These are phyloP conservation scores for Elachura formosa DNA, from an alignment of 2,113 vertebrate species.

Conservation along the genomic window DNA sequence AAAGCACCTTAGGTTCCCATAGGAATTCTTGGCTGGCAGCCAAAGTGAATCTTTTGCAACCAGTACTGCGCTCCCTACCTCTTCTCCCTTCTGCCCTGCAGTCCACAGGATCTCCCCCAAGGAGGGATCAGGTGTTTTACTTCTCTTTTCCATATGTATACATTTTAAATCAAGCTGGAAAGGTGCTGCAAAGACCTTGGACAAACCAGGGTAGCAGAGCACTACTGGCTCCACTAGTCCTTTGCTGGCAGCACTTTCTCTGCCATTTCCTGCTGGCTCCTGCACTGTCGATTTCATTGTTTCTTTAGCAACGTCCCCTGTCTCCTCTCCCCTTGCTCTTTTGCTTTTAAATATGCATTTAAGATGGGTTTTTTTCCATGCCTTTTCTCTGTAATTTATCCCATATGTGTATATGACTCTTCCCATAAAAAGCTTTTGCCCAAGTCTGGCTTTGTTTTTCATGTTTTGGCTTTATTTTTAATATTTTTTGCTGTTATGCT, in stretches of 20 bases:
- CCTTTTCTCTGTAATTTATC: conserved; percentile 10
- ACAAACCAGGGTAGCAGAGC: background rate
- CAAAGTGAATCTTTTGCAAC: background rate
- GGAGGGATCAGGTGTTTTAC: background rate
- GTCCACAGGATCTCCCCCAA: background rate
- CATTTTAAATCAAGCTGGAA: background rate
- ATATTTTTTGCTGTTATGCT: background rate
- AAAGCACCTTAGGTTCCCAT: background rate
- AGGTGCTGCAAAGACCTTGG: background rate
- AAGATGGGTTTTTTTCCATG: conserved; percentile 3
- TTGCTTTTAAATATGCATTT: conserved; percentile 22
- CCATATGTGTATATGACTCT: conserved; percentile 3
- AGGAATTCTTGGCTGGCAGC: background rate
- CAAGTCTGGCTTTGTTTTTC: background rate
- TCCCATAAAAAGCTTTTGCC: conserved; percentile 8
- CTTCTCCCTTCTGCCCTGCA: background rate
- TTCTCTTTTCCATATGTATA: background rate
- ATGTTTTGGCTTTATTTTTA: conserved; percentile 18
- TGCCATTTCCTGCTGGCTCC: background rate
- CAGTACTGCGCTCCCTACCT: background rate
- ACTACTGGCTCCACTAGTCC: background rate
- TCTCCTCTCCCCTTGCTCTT: background rate
- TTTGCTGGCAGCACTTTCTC: background rate
- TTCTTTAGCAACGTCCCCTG: background rate
- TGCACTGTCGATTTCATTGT: background rate